phyloP scores from a whole-genome alignment of 2,888 invertebrate genomes.

The Phalera bucephala region DNA sequence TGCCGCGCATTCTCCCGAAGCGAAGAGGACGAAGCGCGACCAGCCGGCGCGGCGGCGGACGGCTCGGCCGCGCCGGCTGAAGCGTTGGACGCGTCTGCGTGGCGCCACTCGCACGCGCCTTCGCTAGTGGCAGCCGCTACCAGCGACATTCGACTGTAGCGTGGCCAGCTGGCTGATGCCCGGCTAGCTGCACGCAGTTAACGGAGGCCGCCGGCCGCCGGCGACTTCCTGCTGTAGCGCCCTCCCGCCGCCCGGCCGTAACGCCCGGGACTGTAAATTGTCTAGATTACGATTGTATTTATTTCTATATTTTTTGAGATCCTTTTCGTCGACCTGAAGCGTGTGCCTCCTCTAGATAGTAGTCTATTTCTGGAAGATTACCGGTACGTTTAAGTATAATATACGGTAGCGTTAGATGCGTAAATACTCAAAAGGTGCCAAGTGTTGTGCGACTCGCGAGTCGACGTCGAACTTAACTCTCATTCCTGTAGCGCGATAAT shows the following conservation, averaged over 20 bases:
- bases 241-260: too few species aligned
- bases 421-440: conserved; percentile 76
- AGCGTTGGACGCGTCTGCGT: conserved; percentile 21
- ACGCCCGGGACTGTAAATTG: conserved; percentile 17
- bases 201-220: too few species aligned
- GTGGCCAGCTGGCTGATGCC: too few species aligned
- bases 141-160: conserved; percentile 64
- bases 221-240: too few species aligned
- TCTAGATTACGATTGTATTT: conserved; percentile 53
- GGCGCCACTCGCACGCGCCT: conserved; percentile 33
- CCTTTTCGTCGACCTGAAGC: conserved; percentile 68
- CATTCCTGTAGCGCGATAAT: conserved; percentile 74
- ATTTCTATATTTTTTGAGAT: conserved; percentile 67
- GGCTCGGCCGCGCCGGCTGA: conserved; percentile 10
- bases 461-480: conserved; percentile 52
- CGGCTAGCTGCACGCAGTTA: too few species aligned
- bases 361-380: conserved; percentile 47
- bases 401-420: conserved; percentile 45
- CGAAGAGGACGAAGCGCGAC: conserved; percentile 22
- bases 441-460: conserved; percentile 47
- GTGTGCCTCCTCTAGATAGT: conserved; percentile 68
- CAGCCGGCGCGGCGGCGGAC: conserved; percentile 14
- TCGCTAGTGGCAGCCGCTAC: conserved; percentile 55
- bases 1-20: too few species aligned
- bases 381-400: conserved; percentile 49